These are phyloP conservation scores for Zingel zingel DNA, from an alignment of 2,113 vertebrate species.

Conservation along the genomic window DNA sequence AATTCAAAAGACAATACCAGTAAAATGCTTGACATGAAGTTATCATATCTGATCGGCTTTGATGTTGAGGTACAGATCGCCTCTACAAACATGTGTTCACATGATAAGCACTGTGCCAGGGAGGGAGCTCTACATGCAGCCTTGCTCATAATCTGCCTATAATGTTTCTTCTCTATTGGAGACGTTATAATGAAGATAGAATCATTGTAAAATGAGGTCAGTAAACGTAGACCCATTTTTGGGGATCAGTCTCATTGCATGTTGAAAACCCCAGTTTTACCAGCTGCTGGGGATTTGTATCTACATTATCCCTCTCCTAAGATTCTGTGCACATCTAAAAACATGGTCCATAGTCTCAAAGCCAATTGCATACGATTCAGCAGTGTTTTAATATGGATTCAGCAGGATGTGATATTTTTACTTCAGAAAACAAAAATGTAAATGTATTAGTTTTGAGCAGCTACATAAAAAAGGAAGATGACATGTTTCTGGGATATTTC, in stretches of 20 bases:
- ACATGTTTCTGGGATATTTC: neutral
- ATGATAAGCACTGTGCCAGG: slow-evolving; percentile 41
- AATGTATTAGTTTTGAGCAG: neutral
- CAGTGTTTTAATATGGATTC: neutral
- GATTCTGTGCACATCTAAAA: neutral
- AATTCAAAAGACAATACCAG: slow-evolving; percentile 31
- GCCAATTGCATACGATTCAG: neutral
- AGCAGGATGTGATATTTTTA: neutral
- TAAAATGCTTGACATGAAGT: slow-evolving; percentile 18
- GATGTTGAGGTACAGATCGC: slow-evolving; percentile 30
- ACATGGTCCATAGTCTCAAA: neutral
- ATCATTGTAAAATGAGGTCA: slow-evolving; percentile 36
- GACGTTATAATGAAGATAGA: neutral
- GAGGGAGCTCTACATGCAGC: slow-evolving; percentile 16
- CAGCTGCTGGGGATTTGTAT: neutral
- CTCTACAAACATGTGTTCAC: slow-evolving; percentile 42
- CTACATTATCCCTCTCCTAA: no score
- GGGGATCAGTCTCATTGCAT: neutral
- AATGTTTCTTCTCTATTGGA: neutral
- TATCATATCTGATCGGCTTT: slow-evolving; percentile 45
- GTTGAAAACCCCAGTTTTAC: neutral
- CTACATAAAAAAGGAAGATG: neutral
- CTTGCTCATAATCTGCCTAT: neutral
- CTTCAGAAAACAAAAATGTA: neutral
- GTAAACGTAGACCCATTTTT: neutral